Evolutionary conservation across 2,888 invertebrate species (phyloP).

Genomic region (Lumbricus terrestris): DNA sequence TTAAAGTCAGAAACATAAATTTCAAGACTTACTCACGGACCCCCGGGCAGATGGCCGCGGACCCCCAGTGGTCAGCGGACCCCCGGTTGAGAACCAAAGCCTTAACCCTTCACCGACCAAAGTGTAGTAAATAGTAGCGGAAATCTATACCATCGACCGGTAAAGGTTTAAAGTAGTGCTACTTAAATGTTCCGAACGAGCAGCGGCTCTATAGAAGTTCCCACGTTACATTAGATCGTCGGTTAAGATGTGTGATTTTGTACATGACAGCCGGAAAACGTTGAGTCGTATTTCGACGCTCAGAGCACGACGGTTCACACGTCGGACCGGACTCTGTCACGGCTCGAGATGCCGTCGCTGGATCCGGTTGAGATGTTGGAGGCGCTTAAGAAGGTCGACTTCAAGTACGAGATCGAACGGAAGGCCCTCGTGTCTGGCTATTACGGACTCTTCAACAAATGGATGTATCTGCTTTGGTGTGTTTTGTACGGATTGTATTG

Average conservation of each 20-base stretch:
- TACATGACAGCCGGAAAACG: not conserved
- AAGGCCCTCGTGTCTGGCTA: constrained; percentile 45
- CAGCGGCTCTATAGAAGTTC: not conserved
- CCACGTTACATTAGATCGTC: not conserved
- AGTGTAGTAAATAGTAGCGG: too few relatives aligned
- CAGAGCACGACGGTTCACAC: constrained; percentile 39
- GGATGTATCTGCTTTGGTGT: constrained; percentile 57
- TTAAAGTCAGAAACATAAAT: too few relatives aligned
- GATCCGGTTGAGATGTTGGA: constrained; percentile 47
- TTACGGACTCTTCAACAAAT: constrained; percentile 44
- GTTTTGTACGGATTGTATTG: not conserved
- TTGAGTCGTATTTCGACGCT: constrained; percentile 33
- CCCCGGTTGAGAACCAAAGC: too few relatives aligned
- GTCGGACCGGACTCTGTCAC: constrained; percentile 54
- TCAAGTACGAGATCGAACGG: constrained; percentile 44
- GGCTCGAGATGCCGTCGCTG: constrained; percentile 50
- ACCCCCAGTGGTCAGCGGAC: too few relatives aligned
- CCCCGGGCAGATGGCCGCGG: too few relatives aligned
- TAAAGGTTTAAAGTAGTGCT: not conserved
- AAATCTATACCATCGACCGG: too few relatives aligned
- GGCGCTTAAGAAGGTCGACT: constrained; percentile 42
- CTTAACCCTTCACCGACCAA: too few relatives aligned
- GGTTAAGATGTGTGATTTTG: not conserved
- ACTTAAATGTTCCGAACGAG: not conserved
- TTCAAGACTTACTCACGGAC: too few relatives aligned